phyloP scores from a whole-genome alignment of 2,113 vertebrate genomes.

The Himantopus leucocephalus region DNA sequence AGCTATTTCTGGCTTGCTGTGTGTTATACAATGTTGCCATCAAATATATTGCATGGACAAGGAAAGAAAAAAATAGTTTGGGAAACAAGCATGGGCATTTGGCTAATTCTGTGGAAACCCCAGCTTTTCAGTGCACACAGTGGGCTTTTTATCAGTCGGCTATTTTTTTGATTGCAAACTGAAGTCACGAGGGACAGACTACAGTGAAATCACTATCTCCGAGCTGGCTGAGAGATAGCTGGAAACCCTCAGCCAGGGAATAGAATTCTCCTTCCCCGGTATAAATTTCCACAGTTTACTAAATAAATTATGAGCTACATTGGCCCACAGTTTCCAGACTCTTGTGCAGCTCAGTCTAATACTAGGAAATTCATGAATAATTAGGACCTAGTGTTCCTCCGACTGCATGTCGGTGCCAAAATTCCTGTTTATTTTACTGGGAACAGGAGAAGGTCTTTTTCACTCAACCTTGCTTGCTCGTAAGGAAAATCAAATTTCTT shows the following conservation, averaged over 20 bases:
- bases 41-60: background rate
- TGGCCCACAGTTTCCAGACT: background rate
- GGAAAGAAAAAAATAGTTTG: background rate
- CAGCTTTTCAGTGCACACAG: background rate
- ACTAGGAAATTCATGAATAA: background rate
- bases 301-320: background rate
- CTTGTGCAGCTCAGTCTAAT: background rate
- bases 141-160: background rate
- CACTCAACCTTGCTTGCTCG: background rate
- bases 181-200: fast-evolving
- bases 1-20: background rate
- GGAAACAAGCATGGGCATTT: background rate
- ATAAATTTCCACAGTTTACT: background rate
- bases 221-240: background rate
- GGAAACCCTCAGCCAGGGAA: background rate
- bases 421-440: background rate
- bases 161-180: background rate
- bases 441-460: background rate
- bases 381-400: background rate
- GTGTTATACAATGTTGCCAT: background rate
- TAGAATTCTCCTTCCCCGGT: background rate
- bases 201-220: background rate
- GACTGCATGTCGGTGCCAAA: background rate
- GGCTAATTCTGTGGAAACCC: background rate
- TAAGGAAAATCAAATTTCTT: background rate